A percentile compares a stretch with the other conserved stretches of the same genome.
Evolutionary conservation across 2,888 invertebrate genomes (phyloP).

Genomic region (Oscheius myriophilus): DNA sequence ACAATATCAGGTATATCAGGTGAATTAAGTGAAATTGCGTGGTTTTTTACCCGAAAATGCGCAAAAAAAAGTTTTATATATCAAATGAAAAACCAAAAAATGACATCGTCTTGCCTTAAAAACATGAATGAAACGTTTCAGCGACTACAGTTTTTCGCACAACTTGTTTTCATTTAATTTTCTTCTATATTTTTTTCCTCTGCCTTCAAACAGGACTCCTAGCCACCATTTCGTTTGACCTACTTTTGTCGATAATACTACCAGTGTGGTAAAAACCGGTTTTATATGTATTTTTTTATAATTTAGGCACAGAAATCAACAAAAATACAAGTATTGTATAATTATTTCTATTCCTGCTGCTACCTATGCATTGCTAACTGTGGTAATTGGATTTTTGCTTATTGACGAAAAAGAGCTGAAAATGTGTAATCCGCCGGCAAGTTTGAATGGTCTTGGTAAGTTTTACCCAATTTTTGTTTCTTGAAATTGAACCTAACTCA

Average conservation of each 20-base stretch:
- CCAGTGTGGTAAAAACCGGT: slow-evolving; percentile 30
- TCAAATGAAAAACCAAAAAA: background rate
- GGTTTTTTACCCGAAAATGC: background rate
- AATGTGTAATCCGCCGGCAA: slow-evolving; percentile 28
- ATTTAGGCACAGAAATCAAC: slow-evolving; percentile 22
- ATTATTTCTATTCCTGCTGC: slow-evolving; percentile 18
- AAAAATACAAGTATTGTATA: slow-evolving; percentile 13
- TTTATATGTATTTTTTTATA: background rate
- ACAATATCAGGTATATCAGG: background rate
- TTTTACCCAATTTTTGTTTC: too few relatives aligned
- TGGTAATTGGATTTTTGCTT: slow-evolving; percentile 12
- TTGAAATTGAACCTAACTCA: too few relatives aligned
- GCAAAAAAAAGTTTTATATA: background rate
- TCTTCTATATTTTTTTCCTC: slow-evolving; percentile 17
- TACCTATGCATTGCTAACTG: slow-evolving; percentile 12
- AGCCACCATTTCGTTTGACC: slow-evolving; percentile 31
- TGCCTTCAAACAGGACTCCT: slow-evolving; percentile 33
- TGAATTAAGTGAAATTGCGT: background rate
- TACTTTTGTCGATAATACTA: slow-evolving; percentile 27
- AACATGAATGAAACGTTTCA: background rate
- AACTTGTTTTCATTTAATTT: slow-evolving; percentile 19
- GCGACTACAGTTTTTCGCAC: background rate
- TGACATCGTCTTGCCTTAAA: background rate
- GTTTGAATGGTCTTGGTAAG: slow-evolving; percentile 17
- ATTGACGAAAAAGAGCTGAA: slow-evolving; percentile 8